phyloP scores from a whole-genome alignment of 1,140 invertebrate genomes.

The Diorhabda sublineata region DNA sequence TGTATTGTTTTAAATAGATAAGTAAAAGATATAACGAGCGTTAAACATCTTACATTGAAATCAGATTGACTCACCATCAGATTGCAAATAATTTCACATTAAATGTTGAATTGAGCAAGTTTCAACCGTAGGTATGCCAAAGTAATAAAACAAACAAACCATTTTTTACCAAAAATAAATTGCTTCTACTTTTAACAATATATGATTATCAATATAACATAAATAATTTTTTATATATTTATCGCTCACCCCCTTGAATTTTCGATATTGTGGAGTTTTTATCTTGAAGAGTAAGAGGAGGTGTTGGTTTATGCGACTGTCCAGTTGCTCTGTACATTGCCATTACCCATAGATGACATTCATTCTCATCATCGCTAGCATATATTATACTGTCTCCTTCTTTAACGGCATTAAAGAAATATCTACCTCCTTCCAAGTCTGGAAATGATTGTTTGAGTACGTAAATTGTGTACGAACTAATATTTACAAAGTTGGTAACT shows the following conservation, averaged over 20 bases:
- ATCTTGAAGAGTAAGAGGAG: constrained; percentile 79
- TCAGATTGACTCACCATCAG: too few relatives aligned
- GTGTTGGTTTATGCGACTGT: constrained; percentile 97
- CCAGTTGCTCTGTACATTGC: constrained; percentile 98
- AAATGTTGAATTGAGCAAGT: too few relatives aligned
- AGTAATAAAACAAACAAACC: constrained; percentile 13
- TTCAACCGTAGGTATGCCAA: not conserved
- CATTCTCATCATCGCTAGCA: constrained; percentile 97
- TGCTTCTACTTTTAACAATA: too few relatives aligned
- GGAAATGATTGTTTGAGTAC: constrained; percentile 32
- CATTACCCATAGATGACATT: constrained; percentile 98
- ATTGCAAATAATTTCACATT: too few relatives aligned
- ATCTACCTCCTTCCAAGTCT: constrained; percentile 84
- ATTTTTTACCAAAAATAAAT: too few relatives aligned
- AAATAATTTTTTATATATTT: too few relatives aligned
- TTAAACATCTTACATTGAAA: too few relatives aligned
- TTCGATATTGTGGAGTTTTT: constrained; percentile 84
- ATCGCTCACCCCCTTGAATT: constrained; percentile 76
- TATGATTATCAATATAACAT: too few relatives aligned
- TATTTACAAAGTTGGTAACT: constrained; percentile 33
- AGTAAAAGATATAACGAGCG: too few relatives aligned
- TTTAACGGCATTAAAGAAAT: constrained; percentile 97
- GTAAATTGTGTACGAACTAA: not conserved
- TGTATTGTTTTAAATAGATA: too few relatives aligned
- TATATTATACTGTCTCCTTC: constrained; percentile 97